Evolutionary conservation across 23 tunicate species (phyloP).

Genomic region (Ciona savignyi): DNA sequence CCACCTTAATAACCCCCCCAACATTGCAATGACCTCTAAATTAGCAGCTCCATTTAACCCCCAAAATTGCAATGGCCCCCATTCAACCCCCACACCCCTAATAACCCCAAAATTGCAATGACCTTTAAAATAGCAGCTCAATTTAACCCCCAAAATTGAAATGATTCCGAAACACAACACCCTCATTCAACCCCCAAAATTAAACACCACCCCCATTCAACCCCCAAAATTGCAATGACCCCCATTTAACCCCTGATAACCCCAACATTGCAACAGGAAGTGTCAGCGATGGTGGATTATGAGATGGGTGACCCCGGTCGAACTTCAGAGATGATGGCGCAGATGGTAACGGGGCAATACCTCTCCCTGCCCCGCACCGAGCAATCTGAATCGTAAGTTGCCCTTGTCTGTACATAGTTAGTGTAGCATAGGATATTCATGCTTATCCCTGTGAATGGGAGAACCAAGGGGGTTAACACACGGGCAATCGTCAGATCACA

Average conservation of each 20-base stretch:
- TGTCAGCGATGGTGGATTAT: conserved; percentile 80
- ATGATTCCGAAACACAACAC: background rate
- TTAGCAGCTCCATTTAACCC: too few relatives aligned
- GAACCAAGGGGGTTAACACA: background rate
- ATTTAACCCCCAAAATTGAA: too few relatives aligned
- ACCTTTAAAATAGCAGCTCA: too few relatives aligned
- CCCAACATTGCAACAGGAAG: conserved; percentile 49
- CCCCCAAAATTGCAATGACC: too few relatives aligned
- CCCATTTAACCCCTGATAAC: too few relatives aligned
- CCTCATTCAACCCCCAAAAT: background rate
- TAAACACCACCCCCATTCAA: too few relatives aligned
- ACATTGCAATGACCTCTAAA: too few relatives aligned
- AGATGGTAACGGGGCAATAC: conserved; percentile 74
- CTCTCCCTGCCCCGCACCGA: conserved; percentile 15
- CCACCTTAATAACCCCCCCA: too few relatives aligned
- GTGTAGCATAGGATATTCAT: background rate
- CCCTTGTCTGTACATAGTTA: background rate
- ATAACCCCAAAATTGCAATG: too few relatives aligned
- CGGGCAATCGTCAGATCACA: too few relatives aligned
- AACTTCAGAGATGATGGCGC: conserved; percentile 67
- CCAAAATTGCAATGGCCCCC: too few relatives aligned
- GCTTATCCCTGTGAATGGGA: background rate
- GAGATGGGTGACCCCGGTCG: conserved; percentile 47
- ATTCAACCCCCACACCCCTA: too few relatives aligned
- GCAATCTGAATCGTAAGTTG: conserved; percentile 47